Base-by-base conservation (phyloP, 2,113 vertebrate species). In the Pelvicachromis taeniatus region DNA sequence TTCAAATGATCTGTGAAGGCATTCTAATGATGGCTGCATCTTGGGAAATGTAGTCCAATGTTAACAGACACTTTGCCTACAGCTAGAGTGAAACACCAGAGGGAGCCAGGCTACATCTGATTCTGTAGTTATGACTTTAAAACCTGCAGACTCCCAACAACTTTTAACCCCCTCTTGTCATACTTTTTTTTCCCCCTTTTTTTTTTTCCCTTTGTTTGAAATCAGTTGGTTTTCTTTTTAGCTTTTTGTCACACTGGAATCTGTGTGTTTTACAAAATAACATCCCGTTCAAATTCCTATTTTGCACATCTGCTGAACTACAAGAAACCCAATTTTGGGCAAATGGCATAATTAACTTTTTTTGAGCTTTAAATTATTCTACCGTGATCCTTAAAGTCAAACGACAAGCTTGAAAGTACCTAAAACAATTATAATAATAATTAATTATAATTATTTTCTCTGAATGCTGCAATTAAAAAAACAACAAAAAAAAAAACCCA, bases 41-140 rank as follows among this genome's bases (percentile, higher is more conserved):
- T 2, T 85, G 83, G 90, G 92, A 85, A 85, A 45, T 84, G 80
- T 82, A 89, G 87, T 82, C 19, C 4, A 13, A 5, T 48, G 17
- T 26, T 2, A 29, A 38, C 11, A 48, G 19, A 17, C 16, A 48
- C 9, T 29, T 54, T 14, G 14, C 29, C 9, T 53, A 54, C 77
- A 54, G n/a, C 23, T 48, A 77, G 55, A 53, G 11, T 8, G 40
- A 26, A 82, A 68, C 88, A 91, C 85, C 81, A 83, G 92, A 85
- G 92, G 90, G 90, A 90, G 88, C 68, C 87, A 92, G 68, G 88
- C 75, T 40, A 48, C 12, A 48, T 48, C 45, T n/a, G 19, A 8
- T 53, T 53, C 19, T 75, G 23, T 73, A 3, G 16, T 12, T 50
- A 29, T 48, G 40, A 48, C 65, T 73, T 73, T 48, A 17, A 45